A percentile compares a stretch with the other conserved stretches of the same genome.
phyloP scores from a whole-genome alignment of 2,797 vertebrate species.

The Poecile montanus region DNA sequence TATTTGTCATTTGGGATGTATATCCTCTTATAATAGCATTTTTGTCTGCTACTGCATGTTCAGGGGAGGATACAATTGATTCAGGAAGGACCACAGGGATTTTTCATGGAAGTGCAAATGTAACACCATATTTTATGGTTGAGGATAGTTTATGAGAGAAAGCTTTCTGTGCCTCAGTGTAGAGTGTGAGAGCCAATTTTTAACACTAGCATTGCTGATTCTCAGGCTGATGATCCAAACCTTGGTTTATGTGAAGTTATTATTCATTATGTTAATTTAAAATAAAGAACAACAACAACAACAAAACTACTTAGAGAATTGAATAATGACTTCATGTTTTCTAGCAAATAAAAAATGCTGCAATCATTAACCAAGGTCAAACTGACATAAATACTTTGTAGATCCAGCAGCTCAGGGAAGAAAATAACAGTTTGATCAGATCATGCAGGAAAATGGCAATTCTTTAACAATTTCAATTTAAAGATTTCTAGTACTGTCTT shows the following conservation, averaged over 20 bases:
- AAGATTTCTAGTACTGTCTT: not conserved
- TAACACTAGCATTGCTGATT: not conserved
- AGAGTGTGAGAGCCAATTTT: not conserved
- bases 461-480: not conserved
- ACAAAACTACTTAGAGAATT: not conserved
- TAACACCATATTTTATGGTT: slow-evolving; percentile 25
- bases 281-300: not conserved
- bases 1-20: slow-evolving; percentile 35
- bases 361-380: slow-evolving; percentile 16
- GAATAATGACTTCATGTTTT: slow-evolving; percentile 7
- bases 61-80: slow-evolving; percentile 36
- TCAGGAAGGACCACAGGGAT: slow-evolving; percentile 36
- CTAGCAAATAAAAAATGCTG: slow-evolving; percentile 9
- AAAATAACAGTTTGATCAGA: not conserved
- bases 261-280: not conserved
- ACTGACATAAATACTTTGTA: not conserved
- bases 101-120: slow-evolving; percentile 54
- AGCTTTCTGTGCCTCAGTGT: not conserved
- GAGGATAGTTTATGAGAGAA: slow-evolving; percentile 35
- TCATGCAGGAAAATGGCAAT: not conserved
- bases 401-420: not conserved
- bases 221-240: not conserved
- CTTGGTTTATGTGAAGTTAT: not conserved
- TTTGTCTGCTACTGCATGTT: not conserved
- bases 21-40: slow-evolving; percentile 5